Conservation (phyloP, 2,888 invertebrate genomes). For the Dryocosmus kuriphilus region DNA sequence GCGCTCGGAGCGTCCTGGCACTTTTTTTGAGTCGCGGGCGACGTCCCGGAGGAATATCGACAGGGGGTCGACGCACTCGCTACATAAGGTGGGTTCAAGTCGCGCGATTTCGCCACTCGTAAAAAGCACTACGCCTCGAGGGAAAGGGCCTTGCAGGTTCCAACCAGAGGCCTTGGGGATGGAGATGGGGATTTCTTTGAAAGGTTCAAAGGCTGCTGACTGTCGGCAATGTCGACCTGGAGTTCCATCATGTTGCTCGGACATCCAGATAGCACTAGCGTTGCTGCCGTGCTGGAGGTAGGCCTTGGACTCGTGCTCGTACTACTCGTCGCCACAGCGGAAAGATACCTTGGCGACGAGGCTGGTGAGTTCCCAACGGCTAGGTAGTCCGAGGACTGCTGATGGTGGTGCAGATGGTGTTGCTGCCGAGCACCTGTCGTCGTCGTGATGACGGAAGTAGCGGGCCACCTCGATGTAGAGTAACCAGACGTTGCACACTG, state of each 20-base stretch:
- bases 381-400: slow-evolving; percentile 78
- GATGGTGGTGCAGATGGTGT: slow-evolving; percentile 76
- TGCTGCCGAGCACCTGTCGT: slow-evolving; percentile 78
- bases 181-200: slow-evolving; percentile 91
- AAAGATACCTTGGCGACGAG: slow-evolving; percentile 78
- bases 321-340: slow-evolving; percentile 72
- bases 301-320: slow-evolving; percentile 72
- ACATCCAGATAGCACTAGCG: slow-evolving; percentile 74
- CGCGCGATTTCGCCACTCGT: slow-evolving; percentile 42
- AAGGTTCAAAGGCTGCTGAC: slow-evolving; percentile 91
- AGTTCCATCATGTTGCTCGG: slow-evolving; percentile 84
- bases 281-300: slow-evolving; percentile 72
- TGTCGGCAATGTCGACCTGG: slow-evolving; percentile 90
- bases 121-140: slow-evolving; percentile 77
- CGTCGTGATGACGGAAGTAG: slow-evolving; percentile 83
- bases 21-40: slow-evolving; percentile 61
- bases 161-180: slow-evolving; percentile 83
- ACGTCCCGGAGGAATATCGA: slow-evolving; percentile 43
- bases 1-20: slow-evolving; percentile 77
- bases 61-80: slow-evolving; percentile 40
- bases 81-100: slow-evolving; percentile 44
- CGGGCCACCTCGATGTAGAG: slow-evolving; percentile 69
- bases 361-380: slow-evolving; percentile 72
- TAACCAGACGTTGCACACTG: slow-evolving; percentile 73
- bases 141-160: slow-evolving; percentile 75